phyloP scores from a whole-genome alignment of 2,113 vertebrate genomes.

The Illadopsis cleaveri region DNA sequence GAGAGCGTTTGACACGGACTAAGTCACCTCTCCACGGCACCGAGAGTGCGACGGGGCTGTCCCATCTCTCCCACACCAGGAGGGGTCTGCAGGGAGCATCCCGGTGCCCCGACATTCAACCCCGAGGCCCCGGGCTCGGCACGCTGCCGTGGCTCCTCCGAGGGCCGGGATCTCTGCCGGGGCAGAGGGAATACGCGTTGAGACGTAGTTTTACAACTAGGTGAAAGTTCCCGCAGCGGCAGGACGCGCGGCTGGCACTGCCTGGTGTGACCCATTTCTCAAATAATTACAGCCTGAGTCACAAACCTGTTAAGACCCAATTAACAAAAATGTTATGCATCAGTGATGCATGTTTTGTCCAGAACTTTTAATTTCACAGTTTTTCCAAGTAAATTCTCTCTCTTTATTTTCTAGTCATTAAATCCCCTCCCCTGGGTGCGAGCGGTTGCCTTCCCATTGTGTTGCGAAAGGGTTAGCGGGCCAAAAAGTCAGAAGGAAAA shows the following conservation, averaged over 20 bases:
- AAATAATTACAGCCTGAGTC: constrained; percentile 74
- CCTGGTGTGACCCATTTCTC: constrained; percentile 76
- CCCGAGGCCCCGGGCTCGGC: background rate
- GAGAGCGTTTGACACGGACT: background rate
- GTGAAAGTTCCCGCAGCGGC: constrained; percentile 48
- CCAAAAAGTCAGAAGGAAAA: constrained; percentile 60
- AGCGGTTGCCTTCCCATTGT: constrained; percentile 68
- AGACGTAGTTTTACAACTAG: constrained; percentile 53
- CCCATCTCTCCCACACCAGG: background rate
- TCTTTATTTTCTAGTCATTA: constrained; percentile 80
- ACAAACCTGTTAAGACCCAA: constrained; percentile 83
- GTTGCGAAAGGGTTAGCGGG: constrained; percentile 69
- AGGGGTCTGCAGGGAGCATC: background rate
- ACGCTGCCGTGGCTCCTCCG: background rate
- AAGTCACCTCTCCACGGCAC: background rate
- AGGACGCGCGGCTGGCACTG: constrained; percentile 50
- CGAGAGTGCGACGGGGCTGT: background rate
- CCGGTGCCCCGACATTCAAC: background rate
- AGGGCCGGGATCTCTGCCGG: background rate
- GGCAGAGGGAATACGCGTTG: background rate
- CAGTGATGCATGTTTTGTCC: constrained; percentile 78
- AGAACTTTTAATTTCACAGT: constrained; percentile 77
- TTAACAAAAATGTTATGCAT: constrained; percentile 81
- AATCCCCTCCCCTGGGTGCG: constrained; percentile 76
- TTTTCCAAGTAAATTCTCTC: constrained; percentile 79